phyloP scores from a whole-genome alignment of 2,113 vertebrate genomes.

The Notarius quadriscutis region DNA sequence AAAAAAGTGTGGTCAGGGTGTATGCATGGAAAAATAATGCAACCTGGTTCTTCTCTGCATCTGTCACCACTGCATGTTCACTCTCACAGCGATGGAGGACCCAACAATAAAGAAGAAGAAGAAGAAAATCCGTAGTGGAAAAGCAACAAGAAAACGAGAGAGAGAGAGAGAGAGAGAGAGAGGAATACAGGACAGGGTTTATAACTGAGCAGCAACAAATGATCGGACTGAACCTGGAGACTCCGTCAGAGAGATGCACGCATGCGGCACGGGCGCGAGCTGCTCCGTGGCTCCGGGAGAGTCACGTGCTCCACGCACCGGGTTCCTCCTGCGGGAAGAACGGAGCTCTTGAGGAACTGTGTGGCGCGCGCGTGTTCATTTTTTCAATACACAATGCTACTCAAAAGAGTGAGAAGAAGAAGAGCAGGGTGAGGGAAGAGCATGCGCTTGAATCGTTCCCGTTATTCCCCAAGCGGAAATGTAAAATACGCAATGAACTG shows the following conservation, averaged over 20 bases:
- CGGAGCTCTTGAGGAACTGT: slow-evolving; percentile 18
- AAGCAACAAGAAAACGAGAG: not conserved
- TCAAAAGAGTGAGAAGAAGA: no score
- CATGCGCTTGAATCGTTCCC: not conserved
- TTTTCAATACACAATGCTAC: not conserved
- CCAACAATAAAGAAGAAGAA: not conserved
- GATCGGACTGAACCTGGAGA: slow-evolving; percentile 45
- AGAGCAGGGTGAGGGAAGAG: not conserved
- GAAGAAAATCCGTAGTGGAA: slow-evolving; percentile 9
- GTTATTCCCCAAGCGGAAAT: not conserved
- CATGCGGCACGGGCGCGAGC: slow-evolving; percentile 45
- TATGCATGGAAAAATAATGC: slow-evolving; percentile 12
- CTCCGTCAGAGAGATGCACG: slow-evolving; percentile 50
- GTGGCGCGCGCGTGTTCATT: not conserved
- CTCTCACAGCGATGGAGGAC: not conserved
- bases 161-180: slow-evolving; percentile 15
- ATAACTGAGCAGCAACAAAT: slow-evolving; percentile 44
- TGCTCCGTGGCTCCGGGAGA: slow-evolving; percentile 46
- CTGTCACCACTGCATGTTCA: slow-evolving; percentile 57
- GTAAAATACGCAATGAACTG: not conserved
- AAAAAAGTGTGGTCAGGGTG: slow-evolving; percentile 39
- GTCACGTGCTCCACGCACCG: slow-evolving; percentile 58
- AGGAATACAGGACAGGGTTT: slow-evolving; percentile 14
- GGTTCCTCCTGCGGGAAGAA: slow-evolving; percentile 51
- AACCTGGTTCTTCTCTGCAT: slow-evolving; percentile 2